These are phyloP conservation scores for Isaurus tuberculatus DNA, from an alignment of 92 coral and sea anemone genomes.

Conservation along the genomic window DNA sequence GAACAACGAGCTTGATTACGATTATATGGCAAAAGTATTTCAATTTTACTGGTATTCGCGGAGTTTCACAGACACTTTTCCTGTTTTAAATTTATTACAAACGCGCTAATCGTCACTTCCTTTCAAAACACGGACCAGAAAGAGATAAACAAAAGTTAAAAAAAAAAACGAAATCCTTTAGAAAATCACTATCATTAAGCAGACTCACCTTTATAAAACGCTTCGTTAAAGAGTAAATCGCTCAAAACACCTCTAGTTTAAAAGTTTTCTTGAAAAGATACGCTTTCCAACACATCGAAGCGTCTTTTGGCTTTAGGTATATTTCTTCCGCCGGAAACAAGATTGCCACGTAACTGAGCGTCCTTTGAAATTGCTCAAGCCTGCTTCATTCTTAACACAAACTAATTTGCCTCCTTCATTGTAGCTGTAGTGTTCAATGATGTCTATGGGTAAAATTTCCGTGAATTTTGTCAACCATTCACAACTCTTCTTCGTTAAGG, in stretches of 20 bases:
- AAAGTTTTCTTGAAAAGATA: background rate
- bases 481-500: constrained; percentile 50
- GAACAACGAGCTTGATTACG: background rate
- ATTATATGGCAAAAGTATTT: background rate
- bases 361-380: background rate
- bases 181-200: background rate
- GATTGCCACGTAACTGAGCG: constrained; percentile 35
- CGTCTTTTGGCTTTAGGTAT: constrained; percentile 25
- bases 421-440: background rate
- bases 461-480: constrained; percentile 28
- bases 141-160: background rate
- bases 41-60: background rate
- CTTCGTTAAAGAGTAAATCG: background rate
- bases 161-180: background rate
- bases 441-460: background rate
- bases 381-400: constrained; percentile 25
- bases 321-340: constrained; percentile 54
- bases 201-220: constrained; percentile 24
- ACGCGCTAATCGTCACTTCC: constrained; percentile 46
- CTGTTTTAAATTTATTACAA: constrained; percentile 17
- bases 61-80: constrained; percentile 17
- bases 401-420: constrained; percentile 7
- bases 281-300: constrained; percentile 33
- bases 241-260: background rate
- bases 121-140: background rate